Conservation (phyloP, 1,140 invertebrate species). For the Drosophila arizonae region DNA sequence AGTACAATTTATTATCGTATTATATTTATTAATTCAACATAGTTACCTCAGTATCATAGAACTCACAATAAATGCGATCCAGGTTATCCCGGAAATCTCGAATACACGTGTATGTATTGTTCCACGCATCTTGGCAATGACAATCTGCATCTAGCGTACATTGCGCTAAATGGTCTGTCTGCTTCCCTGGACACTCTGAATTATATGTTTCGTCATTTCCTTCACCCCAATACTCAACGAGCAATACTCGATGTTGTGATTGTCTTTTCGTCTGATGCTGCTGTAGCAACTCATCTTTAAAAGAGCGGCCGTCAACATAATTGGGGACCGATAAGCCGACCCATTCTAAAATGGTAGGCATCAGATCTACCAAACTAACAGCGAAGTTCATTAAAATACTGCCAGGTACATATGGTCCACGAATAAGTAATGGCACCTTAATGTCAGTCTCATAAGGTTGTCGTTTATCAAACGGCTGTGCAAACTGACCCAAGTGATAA, state of each 20-base stretch:
- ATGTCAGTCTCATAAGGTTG: conserved; percentile 95
- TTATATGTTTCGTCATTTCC: conserved; percentile 84
- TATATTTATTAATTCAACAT: background rate
- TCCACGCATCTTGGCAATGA: conserved; percentile 91
- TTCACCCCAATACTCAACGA: conserved; percentile 93
- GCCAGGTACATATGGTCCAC: conserved; percentile 87
- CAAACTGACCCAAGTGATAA: conserved; percentile 94
- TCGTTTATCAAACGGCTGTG: conserved; percentile 93
- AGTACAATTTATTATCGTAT: conserved; percentile 19
- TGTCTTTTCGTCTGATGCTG: conserved; percentile 7
- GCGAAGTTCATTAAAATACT: conserved; percentile 84
- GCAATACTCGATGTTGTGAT: conserved; percentile 84
- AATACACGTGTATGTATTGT: conserved; percentile 93
- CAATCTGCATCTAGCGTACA: conserved; percentile 87
- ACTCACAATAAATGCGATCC: conserved; percentile 89
- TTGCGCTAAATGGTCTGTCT: conserved; percentile 84
- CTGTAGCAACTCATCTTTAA: conserved; percentile 77
- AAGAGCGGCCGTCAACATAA: conserved; percentile 86
- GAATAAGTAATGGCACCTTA: conserved; percentile 90
- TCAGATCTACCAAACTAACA: conserved; percentile 91
- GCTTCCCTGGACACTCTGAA: conserved; percentile 84
- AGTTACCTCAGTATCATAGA: conserved; percentile 88
- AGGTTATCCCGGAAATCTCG: conserved; percentile 84
- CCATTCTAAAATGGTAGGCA: conserved; percentile 90
- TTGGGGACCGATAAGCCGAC: conserved; percentile 81